phyloP scores from a whole-genome alignment of 2,113 vertebrate species.

The Pyxicephalus adspersus region DNA sequence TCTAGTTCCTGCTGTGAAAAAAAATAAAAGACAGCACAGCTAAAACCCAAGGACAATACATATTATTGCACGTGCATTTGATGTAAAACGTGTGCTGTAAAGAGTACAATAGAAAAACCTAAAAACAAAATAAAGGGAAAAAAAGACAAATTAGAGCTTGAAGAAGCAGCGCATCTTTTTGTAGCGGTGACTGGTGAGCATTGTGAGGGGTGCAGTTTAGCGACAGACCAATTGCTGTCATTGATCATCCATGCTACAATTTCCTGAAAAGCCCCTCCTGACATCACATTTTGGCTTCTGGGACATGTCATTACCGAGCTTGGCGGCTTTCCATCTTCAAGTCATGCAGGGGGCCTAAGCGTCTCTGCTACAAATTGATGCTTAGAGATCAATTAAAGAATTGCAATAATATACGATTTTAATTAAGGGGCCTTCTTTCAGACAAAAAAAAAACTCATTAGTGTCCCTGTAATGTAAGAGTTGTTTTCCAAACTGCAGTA shows the following conservation, averaged over 20 bases:
- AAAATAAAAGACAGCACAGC: too few relatives aligned
- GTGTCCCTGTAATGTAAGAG: background rate
- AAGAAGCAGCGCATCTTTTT: background rate
- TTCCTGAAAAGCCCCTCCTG: constrained; percentile 15
- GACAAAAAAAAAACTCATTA: constrained; percentile 20
- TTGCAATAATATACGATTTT: constrained; percentile 36
- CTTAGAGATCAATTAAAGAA: constrained; percentile 36
- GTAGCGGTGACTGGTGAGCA: background rate
- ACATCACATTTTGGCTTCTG: constrained; percentile 27
- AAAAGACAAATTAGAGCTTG: background rate
- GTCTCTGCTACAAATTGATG: constrained; percentile 13
- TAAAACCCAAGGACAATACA: too few relatives aligned
- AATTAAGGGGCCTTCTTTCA: constrained; percentile 26
- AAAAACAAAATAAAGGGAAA: too few relatives aligned
- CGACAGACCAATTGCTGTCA: background rate
- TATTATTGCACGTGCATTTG: too few relatives aligned
- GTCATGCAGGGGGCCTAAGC: background rate
- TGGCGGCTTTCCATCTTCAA: constrained; percentile 26
- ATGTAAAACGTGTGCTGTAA: too few relatives aligned
- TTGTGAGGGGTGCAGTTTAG: background rate
- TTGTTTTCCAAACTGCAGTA: background rate
- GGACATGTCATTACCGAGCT: constrained; percentile 5
- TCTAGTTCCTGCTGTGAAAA: too few relatives aligned
- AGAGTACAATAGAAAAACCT: too few relatives aligned
- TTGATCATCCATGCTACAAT: constrained; percentile 17